These are phyloP conservation scores for Brachymystax lenok DNA, from an alignment of 2,797 vertebrate genomes.

Conservation along the genomic window DNA sequence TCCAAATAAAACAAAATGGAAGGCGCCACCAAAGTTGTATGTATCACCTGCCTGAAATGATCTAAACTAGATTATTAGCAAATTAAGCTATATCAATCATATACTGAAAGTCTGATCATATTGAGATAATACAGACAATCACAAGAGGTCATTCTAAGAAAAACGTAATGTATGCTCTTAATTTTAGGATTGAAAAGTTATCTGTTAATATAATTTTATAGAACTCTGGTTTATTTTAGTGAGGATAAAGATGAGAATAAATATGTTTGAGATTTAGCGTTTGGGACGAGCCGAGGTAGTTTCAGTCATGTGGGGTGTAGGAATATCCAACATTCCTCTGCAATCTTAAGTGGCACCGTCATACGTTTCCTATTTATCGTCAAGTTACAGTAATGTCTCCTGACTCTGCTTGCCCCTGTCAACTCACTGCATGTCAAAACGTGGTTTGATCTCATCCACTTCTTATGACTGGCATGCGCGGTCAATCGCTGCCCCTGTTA, in stretches of 20 bases:
- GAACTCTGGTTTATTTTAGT: conserved; percentile 1
- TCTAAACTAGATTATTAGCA: conserved; percentile 50
- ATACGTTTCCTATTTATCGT: conserved; percentile 8
- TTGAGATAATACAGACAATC: neutral
- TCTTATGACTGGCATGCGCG: neutral
- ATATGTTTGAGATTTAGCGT: neutral
- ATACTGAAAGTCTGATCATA: neutral
- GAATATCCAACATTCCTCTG: neutral
- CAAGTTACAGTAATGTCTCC: conserved; percentile 22
- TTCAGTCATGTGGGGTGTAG: neutral
- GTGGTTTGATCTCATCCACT: neutral
- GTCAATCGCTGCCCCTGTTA: too few relatives aligned
- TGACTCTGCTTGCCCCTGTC: conserved; percentile 27
- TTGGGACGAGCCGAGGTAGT: neutral
- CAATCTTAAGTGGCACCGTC: conserved; percentile 18
- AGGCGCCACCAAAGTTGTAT: neutral
- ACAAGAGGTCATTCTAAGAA: neutral
- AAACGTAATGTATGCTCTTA: neutral
- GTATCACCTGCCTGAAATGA: conserved; percentile 58
- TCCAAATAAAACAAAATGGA: conserved; percentile 5
- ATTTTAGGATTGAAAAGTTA: neutral
- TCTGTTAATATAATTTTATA: neutral
- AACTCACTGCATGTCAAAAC: conserved; percentile 23
- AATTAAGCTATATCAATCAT: conserved; percentile 28
- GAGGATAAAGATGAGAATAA: neutral